A percentile compares a stretch with the other conserved stretches of the same genome.
phyloP scores from a whole-genome alignment of 2,888 invertebrate genomes.

The Lymantria monacha region DNA sequence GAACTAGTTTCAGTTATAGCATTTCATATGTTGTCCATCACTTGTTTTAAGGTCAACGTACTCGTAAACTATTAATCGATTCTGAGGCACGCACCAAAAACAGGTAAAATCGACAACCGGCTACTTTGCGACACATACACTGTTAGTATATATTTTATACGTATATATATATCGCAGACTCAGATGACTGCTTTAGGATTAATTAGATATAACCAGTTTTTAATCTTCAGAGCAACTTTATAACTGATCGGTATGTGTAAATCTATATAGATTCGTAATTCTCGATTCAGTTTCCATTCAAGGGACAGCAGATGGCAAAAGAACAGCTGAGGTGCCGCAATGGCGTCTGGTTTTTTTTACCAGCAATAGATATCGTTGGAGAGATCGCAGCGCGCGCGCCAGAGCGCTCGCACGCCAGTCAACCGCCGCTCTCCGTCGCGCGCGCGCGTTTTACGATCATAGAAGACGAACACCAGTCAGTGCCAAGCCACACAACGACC shows the following conservation, averaged over 20 bases:
- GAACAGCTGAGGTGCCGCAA: constrained; percentile 44
- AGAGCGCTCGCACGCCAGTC: constrained; percentile 53
- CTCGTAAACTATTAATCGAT: neutral
- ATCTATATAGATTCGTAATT: too few species aligned
- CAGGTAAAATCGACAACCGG: constrained; percentile 12
- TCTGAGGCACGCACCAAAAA: constrained; percentile 13
- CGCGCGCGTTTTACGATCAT: constrained; percentile 48
- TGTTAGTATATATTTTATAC: too few species aligned
- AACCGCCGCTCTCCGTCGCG: constrained; percentile 67
- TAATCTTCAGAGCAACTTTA: too few species aligned
- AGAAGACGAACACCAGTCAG: constrained; percentile 30
- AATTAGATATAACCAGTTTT: too few species aligned
- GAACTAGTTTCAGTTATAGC: neutral
- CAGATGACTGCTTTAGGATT: too few species aligned
- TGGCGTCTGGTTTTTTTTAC: constrained; percentile 53
- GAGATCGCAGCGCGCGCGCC: constrained; percentile 70
- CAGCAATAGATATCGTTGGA: constrained; percentile 54
- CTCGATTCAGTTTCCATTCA: constrained; percentile 50
- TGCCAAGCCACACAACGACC: constrained; percentile 55
- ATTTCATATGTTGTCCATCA: neutral
- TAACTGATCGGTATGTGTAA: too few species aligned
- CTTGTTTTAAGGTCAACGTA: neutral
- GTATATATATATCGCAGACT: too few species aligned
- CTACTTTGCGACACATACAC: neutral
- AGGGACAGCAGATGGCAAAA: constrained; percentile 43